Conservation (phyloP, 2,797 vertebrate species). For the Ciconia nigra region DNA sequence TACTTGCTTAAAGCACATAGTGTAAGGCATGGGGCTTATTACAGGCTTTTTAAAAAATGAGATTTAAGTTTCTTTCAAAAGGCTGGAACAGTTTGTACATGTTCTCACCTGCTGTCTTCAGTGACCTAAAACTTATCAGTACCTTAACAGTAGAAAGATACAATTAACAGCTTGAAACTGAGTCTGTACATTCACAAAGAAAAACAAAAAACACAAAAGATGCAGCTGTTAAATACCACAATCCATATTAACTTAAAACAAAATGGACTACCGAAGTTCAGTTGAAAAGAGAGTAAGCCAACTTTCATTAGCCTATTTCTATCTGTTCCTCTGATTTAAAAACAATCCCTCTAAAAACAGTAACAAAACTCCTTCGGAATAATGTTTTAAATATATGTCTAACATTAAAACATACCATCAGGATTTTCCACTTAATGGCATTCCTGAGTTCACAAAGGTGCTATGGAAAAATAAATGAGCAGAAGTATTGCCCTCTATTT, state of each 20-base stretch:
- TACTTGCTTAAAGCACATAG: conserved; percentile 35
- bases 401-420: conserved; percentile 17
- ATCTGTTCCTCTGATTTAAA: conserved; percentile 38
- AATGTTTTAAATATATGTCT: background rate
- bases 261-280: conserved; percentile 30
- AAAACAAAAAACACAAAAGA: background rate
- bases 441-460: conserved; percentile 76
- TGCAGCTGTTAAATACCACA: conserved; percentile 23
- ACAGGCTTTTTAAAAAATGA: conserved; percentile 46
- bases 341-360: conserved; percentile 50
- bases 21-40: conserved; percentile 66
- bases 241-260: conserved; percentile 20
- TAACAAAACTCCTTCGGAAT: conserved; percentile 35
- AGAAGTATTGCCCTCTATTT: conserved; percentile 49
- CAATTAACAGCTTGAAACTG: conserved; percentile 55
- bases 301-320: conserved; percentile 24
- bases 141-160: conserved; percentile 67
- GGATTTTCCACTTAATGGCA: conserved; percentile 27
- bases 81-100: background rate
- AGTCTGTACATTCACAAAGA: conserved; percentile 53
- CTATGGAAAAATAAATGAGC: conserved; percentile 60
- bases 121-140: conserved; percentile 53
- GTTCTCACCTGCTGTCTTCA: background rate
- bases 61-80: conserved; percentile 17
- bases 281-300: conserved; percentile 42